phyloP scores from a whole-genome alignment of 35 echinoderm and acorn worm species.

The Ophioderma brevispina region DNA sequence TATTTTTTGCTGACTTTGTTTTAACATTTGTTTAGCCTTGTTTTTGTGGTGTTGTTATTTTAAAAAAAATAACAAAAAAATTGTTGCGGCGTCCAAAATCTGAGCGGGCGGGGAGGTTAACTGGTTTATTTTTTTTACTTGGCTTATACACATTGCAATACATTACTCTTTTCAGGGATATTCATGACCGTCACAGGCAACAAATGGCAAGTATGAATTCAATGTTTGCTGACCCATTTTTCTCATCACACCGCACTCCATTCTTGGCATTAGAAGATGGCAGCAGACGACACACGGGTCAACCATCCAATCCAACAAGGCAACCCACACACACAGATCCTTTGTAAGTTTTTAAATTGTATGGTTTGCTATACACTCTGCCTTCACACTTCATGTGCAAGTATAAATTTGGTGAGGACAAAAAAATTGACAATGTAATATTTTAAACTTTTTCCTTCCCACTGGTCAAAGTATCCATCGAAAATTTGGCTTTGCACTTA shows the following conservation, averaged over 20 bases:
- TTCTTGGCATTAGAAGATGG: background rate
- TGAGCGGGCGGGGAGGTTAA: no score
- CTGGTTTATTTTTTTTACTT: no score
- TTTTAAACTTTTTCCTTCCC: no score
- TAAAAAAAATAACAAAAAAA: no score
- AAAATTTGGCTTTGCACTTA: no score
- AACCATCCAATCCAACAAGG: background rate
- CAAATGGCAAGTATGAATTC: background rate
- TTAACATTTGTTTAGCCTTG: no score
- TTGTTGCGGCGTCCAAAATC: no score
- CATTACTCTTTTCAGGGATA: background rate
- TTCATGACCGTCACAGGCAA: background rate
- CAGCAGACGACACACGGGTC: background rate
- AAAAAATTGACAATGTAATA: background rate
- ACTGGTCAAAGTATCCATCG: no score
- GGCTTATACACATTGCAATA: no score
- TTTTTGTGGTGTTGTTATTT: no score
- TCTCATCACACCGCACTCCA: background rate
- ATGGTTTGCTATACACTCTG: background rate
- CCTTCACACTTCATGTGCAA: background rate
- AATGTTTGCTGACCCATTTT: background rate
- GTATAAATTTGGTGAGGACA: background rate
- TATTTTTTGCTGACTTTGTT: no score
- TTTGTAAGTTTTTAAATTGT: background rate
- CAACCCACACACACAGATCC: background rate